Base-by-base conservation (phyloP, 2,888 invertebrate genomes). In the Herminia tarsipennalis region DNA sequence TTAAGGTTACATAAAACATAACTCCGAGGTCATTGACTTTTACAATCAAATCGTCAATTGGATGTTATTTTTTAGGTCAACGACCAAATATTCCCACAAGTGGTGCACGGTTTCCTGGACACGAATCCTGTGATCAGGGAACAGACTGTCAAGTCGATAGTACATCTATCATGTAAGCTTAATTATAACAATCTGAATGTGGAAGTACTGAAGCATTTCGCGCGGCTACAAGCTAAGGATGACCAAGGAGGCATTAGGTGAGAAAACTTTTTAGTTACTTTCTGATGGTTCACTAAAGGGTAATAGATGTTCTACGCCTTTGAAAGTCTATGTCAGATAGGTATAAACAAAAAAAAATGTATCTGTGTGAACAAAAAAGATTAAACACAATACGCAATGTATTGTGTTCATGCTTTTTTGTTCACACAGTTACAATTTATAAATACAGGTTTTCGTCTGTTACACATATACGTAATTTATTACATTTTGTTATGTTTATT, bases 141-240 rank as follows among this genome's bases (percentile, higher is more conserved):
- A 88, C 97, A 98, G 85, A 99, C 99, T 0, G 98, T 99, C 41
- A 99, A 99, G 94, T 98, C 98, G 38, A 97, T 99, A 88, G 95
- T 99, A 47, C 96, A 97, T 78, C 92, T 99, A 75, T 98, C 99
- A 10, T 95, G 98, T 30, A 99, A 99, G 88, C 93, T 99, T 56
- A 99, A 98, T 90, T 98, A 98, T 81, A 98, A 99, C 81, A 99
- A 99, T 92, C 90, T 99, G 27, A 99, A 99, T 87, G 97, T 98
- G 30, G 99, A 99, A 85, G 95, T 99, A 27, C 91, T 99, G 79
- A 94, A 97, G 59, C 98, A 99, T 89, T 98, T 99, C 88, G 99
- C 99, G 0, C 92, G 98, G 50, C 91, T 99, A 14, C 99, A 99
- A 89, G 95, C 97, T 4, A 97, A 97, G 79, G 98, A 99, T 80